Base-by-base conservation (phyloP, 2,797 vertebrate species). In the Semaprochilodus insignis region DNA sequence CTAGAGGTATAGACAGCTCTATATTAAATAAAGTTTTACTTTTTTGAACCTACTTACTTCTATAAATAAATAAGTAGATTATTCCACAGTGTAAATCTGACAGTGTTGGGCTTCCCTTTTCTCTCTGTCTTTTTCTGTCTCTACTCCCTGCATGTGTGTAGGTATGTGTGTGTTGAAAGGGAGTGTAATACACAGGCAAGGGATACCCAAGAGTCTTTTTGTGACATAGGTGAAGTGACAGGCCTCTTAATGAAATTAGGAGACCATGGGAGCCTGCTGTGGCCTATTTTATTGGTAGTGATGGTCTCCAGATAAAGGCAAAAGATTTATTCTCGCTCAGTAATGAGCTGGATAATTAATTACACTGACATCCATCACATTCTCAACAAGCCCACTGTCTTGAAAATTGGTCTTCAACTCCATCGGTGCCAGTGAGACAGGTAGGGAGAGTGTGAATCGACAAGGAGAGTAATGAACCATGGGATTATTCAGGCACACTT, bases 301-400 rank as follows among this genome's bases (percentile, higher is more conserved):
- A 90, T 91, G 88, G 86, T 85, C 87, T 81, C 89, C 81, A 93
- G 91, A 93, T 92, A 92, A 93, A 93, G 91, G 87, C 91, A 34
- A 85, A 74, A 79, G 90, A 93, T 93, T 93, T 93, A 93, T 93
- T 89, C 89, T 88, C 55, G 73, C 80, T 80, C 88, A 87, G 86
- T 94, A 92, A 94, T 92, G 90, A 91, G 88, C 86, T 87, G 87
- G 91, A 93, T 93, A 94, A 93, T 94, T 93, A 94, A 90, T 90
- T 90, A 85, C 81, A 66, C 84, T 90, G 88, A 91, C 91, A 94
- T 93, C 91, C 90, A 92, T 94, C 91, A 94, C 90, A 88, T 91
- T 86, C 87, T 73, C 85, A 91, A 88, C 89, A 88, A 89, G 88
- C 88, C 88, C 88, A 88, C 89, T 87, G 85, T 87, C 87, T 81